Conservation (phyloP, 2,113 vertebrate genomes). For the Lophius piscatorius region DNA sequence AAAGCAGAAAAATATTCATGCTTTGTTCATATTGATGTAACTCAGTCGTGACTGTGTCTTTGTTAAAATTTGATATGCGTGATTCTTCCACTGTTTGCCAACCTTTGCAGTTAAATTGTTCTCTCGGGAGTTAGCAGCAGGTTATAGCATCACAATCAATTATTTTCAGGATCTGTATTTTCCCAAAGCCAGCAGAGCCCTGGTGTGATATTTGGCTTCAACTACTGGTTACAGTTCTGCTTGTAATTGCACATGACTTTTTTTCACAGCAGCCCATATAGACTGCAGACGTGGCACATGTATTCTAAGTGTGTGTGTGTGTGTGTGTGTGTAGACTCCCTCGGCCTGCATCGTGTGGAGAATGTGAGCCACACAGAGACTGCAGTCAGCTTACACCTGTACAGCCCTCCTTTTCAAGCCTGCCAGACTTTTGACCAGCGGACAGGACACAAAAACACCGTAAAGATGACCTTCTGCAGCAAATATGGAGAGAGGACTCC, state of each 20-base stretch:
- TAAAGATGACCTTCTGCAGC: conserved; percentile 97
- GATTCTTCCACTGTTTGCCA: conserved; percentile 2
- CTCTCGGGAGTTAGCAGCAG: background rate
- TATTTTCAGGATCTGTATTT: conserved; percentile 3
- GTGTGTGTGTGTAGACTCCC: conserved; percentile 81
- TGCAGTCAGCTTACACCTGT: conserved; percentile 92
- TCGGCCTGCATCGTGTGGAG: conserved; percentile 96
- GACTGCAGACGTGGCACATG: too few relatives aligned
- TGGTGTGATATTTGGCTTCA: conserved; percentile 40
- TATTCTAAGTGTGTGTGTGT: conserved; percentile 7
- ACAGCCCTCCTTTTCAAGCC: conserved; percentile 90
- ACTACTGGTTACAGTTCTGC: background rate
- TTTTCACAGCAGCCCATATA: conserved; percentile 40
- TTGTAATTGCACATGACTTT: background rate
- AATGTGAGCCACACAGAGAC: conserved; percentile 94
- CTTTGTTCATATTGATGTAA: conserved; percentile 1
- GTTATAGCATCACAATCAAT: conserved; percentile 14
- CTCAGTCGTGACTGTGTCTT: background rate
- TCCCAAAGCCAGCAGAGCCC: conserved; percentile 19
- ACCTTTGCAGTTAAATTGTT: conserved; percentile 4
- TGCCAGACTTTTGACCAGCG: conserved; percentile 96
- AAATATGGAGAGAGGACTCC: conserved; percentile 88
- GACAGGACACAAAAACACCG: conserved; percentile 91
- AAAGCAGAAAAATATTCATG: background rate
- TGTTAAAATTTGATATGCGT: background rate